Percentiles rank a stretch among this genome's conserved stretches.
Conservation (phyloP, 2,888 invertebrate genomes). For the Agapostemon virescens region DNA sequence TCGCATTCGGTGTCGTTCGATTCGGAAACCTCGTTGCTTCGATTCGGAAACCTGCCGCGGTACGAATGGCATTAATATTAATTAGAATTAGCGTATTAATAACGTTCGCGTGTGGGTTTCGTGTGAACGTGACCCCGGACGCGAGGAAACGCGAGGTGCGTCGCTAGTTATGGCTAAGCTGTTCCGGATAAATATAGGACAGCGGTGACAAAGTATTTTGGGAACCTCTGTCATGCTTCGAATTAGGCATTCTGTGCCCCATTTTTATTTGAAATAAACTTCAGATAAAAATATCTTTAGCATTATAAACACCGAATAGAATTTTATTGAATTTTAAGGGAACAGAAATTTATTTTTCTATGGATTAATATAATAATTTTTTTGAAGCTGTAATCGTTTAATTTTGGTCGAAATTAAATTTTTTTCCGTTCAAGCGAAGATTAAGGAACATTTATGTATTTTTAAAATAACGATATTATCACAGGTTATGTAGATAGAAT, state of each 20-base stretch:
- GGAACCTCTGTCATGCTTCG: not conserved
- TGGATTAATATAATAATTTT: too few species aligned
- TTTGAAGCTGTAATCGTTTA: not conserved
- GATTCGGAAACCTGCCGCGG: slow-evolving; percentile 7
- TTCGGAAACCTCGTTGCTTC: not conserved
- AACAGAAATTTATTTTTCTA: not conserved
- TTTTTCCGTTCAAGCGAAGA: not conserved
- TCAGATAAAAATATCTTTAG: not conserved
- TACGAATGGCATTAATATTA: slow-evolving; percentile 73
- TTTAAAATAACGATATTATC: too few species aligned
- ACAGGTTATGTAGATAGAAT: too few species aligned
- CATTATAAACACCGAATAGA: not conserved
- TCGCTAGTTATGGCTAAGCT: not conserved
- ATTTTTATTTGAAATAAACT: not conserved
- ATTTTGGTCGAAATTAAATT: not conserved
- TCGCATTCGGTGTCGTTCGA: not conserved
- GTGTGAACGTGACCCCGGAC: slow-evolving; percentile 78
- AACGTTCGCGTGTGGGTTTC: slow-evolving; percentile 65
- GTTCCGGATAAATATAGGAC: not conserved
- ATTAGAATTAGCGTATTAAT: slow-evolving; percentile 75
- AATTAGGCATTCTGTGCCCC: not conserved
- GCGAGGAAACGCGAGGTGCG: slow-evolving; percentile 32
- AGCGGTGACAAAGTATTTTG: not conserved
- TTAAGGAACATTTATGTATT: not conserved
- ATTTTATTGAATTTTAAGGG: not conserved